Base-by-base conservation (phyloP, 2,797 vertebrate genomes). In the Anguilla obscura region DNA sequence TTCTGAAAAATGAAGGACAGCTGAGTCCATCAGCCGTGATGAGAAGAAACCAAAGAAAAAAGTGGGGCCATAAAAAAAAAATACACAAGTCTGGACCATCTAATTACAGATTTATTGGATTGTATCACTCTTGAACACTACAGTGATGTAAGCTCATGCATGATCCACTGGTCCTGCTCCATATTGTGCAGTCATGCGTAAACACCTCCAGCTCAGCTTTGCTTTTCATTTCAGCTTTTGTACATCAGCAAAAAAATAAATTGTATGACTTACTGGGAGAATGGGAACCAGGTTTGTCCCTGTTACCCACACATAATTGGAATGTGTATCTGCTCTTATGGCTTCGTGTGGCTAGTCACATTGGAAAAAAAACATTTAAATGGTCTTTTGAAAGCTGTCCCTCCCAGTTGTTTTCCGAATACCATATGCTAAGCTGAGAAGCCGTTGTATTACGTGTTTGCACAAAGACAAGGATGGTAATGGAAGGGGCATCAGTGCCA, bases 191-290 rank as follows among this genome's bases (percentile, higher is more conserved):
- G 40, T 82, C 21, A 82, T 21, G 3, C 79, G 4, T 50, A n/a
- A 50, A 82, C 45, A 40, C 7, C 79, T 14, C 16, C 30, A 8
- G 3, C 8, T 7, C 79, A 6, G 79, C 40, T 50, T 82, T 82
- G 79, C 79, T n/a, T 82, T 82, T 82, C 21, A 82, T 82, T 82
- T 82, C 40, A 21, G 12, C 14, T 82, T 82, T 50, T 48, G 45
- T 50, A 8, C 18, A 79, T 21, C 74, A 40, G 45, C 79, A 82
- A 50, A 10, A 40, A 48, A 82, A 50, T 9, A 27, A 82, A 21
- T 45, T 24, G 40, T 45, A 21, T 79, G 74, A 79, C 5, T 21
- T 24, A 82, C 21, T 50, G 79, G 14, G 14, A 9, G 79, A 82
- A 24, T 7, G 16, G 79, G 27, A n/a, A 18, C 45, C 40, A 50